Base-by-base conservation (phyloP, 1,140 invertebrate genomes). In the Laupala kohalensis region DNA sequence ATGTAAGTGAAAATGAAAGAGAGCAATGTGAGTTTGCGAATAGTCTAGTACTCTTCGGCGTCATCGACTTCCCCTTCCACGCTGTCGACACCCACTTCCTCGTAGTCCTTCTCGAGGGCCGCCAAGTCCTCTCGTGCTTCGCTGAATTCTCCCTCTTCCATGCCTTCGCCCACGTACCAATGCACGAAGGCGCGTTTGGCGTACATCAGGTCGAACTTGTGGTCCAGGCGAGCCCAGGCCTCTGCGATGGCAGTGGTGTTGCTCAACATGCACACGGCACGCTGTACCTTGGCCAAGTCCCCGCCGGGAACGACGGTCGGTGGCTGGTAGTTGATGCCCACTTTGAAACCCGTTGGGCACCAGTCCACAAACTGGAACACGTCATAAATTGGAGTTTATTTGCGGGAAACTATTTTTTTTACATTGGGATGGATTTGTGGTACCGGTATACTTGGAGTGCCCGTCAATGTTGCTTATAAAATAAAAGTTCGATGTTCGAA, bases 291-390 rank as follows among this genome's bases (percentile, higher is more conserved):
- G 28, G 92, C 92, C 75, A 94, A 80, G 81, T 94, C 86, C 24
- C 85, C 84, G n/a, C 82, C 83, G 23, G 85, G 85, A 69, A 94
- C 91, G 27, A 91, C 90, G 73, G 90, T 92, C 15, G 91, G 91
- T 66, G 89, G 88, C 80, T 91, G 89, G 81, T 90, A 90, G 81
- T 91, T 91, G 80, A 91, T 90, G 74, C 89, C 89, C 23, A 91
- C 72, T 29, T 92, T 92, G 85, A 92, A 93, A 74, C 92, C 92
- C 76, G 92, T 94, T 64, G 92, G 92, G 81, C 92, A 94, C 92
- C 93, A 93, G 82, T 94, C 92, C 25, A 95, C 93, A 80, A 95
- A 95, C 81, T 93, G 90, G n/a, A n/a, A n/a, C n/a, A n/a, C n/a
- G n/a, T n/a, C n/a, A n/a, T n/a, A n/a, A n/a, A n/a, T n/a, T n/a